Base-by-base conservation (phyloP, 1,140 invertebrate genomes). In the Ditylenchus dipsaci region DNA sequence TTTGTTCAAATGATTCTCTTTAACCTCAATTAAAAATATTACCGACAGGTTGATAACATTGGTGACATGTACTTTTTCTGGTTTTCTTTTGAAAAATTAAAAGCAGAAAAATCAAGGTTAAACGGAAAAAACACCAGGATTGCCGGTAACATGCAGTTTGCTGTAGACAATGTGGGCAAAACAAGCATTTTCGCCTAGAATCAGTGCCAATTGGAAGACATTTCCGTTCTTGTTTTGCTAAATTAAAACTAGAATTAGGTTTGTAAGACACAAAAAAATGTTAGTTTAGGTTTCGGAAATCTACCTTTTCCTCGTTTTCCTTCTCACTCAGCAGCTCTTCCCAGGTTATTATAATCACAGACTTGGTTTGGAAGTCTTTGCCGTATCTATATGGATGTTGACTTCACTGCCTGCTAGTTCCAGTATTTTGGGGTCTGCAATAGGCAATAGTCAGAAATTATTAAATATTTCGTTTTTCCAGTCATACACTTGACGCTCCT, bases 121-220 rank as follows among this genome's bases (percentile, higher is more conserved):
- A 3, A 38, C 3, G 33, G 11, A 38, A 38, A 3, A 38, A 11
- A 38, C 33, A 3, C 3, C 33, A 38, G 33, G 33, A 38, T 3
- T 38, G 33, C 49, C 67, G 17, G 5, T 26, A 19, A 45, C 38
- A 0, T 19, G 59, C n/a, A 77, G 60, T 47, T 71, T 67, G 45
- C 70, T 79, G 72, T 79, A 77, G 15, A 77, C 75, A 33, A 79
- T 43, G 49, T 77, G 76, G n/a, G 67, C 76, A 64, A 79, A 77
- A 65, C 65, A 74, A 17, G 76, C 75, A 61, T 67, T 69, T 21
- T 79, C 69, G 21, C 66, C 67, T 15, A 79, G 57, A 17, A 77
- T 77, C 21, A 77, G 49, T 19, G 77, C 77, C 8, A 79, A 1
- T 77, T 77, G 76, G 29, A 77, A 77, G 23, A 69, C 19, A 60